Evolutionary conservation across 2,797 vertebrate genomes (phyloP), one percentile per base, ranked within the genome.

Genomic region (Pitangus sulphuratus): DNA sequence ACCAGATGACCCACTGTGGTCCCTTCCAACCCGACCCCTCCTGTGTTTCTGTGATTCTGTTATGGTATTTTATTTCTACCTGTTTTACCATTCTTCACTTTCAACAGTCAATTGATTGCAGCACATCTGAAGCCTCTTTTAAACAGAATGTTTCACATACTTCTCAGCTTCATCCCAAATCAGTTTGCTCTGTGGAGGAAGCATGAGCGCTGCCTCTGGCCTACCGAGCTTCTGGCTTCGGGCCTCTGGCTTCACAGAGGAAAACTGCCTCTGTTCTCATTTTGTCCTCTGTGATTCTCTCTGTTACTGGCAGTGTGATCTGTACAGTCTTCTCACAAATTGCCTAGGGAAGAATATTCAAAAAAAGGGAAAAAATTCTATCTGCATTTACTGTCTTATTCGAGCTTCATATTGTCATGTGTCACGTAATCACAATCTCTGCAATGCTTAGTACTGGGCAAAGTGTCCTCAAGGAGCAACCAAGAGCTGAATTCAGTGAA

Each of bases 401-500:
- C 9, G 25, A 65, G 28, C 82, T 64, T 82, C 39, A 30, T 48
- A 68, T 15, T 64, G 48, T 57, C 25, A 10, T 42, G 24, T 68
- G 85, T 82, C 86, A 69, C 2, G 4, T 62, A 91, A 83, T 76
- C 75, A 81, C 33, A 79, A n/a, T 48, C 54, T 86, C 57, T 69
- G 72, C 56, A 48, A 30, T 11, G 7, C 68, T 87, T 85, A 93
- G 44, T 81, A 89, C 31, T 68, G 71, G 77, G 60, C 83, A 93
- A 74, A 17, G 30, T 79, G 84, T 87, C 93, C 83, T 96, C 65
- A 57, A 51, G 72, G 79, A 51, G 17, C 51, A 78, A 89, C 90
- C 89, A 95, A 97, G 94, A 96, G 70, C 94, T 96, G 87, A 74
- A 61, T 70, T 83, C 77, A 78, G 30, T 83, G 62, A 45, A 93